These are phyloP conservation scores for Vespertilio murinus DNA, from an alignment of 2,797 vertebrate species.

Conservation along the genomic window DNA sequence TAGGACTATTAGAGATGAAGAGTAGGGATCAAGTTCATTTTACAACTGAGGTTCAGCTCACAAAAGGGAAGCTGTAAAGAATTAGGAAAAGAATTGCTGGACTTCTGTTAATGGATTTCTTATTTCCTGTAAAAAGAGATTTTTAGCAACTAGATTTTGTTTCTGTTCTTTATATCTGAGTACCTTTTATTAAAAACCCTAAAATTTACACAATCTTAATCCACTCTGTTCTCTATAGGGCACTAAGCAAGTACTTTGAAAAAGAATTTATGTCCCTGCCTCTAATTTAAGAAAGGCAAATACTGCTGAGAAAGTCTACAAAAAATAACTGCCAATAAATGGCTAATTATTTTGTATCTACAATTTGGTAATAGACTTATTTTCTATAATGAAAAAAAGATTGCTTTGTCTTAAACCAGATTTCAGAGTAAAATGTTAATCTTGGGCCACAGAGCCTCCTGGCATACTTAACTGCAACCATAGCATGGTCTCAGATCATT, in stretches of 20 bases:
- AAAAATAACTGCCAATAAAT: not conserved
- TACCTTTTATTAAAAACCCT: slow-evolving; percentile 14
- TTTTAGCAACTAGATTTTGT: not conserved
- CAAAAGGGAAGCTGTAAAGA: not conserved
- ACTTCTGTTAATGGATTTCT: slow-evolving; percentile 15
- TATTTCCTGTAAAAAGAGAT: not conserved
- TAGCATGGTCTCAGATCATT: not conserved
- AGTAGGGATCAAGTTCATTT: not conserved
- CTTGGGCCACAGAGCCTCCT: slow-evolving; percentile 21
- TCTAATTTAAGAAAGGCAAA: slow-evolving; percentile 25
- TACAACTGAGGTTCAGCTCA: not conserved
- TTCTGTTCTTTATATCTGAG: not conserved
- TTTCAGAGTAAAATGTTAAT: not conserved
- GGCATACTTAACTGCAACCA: not conserved
- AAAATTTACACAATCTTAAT: not conserved
- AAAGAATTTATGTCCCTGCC: not conserved
- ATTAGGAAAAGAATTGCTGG: slow-evolving; percentile 2
- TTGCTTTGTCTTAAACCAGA: not conserved
- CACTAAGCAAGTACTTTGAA: slow-evolving; percentile 19
- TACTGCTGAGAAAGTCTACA: not conserved
- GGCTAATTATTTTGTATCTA: too few relatives aligned
- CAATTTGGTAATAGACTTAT: too few relatives aligned
- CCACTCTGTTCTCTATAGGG: not conserved
- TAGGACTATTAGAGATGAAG: not conserved
- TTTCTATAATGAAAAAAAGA: not conserved